Evolutionary conservation across 2,888 invertebrate genomes (phyloP).

Genomic region (Crocallis elinguaria): DNA sequence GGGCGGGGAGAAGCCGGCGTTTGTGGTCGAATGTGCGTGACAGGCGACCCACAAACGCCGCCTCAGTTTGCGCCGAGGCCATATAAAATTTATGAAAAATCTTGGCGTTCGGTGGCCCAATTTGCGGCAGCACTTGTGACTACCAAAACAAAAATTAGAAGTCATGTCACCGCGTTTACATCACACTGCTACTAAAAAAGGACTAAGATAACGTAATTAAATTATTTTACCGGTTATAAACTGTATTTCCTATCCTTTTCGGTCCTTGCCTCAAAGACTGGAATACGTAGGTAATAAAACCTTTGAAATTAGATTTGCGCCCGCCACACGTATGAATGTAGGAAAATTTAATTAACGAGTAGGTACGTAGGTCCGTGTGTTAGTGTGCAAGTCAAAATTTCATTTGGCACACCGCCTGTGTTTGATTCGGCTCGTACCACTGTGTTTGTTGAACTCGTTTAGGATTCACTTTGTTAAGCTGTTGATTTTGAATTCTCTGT

Average conservation of each 20-base stretch:
- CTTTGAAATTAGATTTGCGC: slow-evolving; percentile 50
- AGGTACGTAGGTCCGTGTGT: slow-evolving; percentile 16
- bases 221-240: too few relatives aligned
- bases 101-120: too few relatives aligned
- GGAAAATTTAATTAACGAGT: slow-evolving; percentile 52
- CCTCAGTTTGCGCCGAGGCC: too few relatives aligned
- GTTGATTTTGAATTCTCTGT: slow-evolving; percentile 10
- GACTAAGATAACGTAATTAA: background rate
- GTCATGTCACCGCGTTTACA: too few relatives aligned
- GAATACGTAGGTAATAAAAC: slow-evolving; percentile 46
- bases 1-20: too few relatives aligned
- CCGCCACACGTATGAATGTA: slow-evolving; percentile 40
- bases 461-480: slow-evolving; percentile 44
- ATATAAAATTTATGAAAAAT: too few relatives aligned
- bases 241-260: slow-evolving; percentile 5
- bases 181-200: too few relatives aligned
- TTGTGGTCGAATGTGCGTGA: too few relatives aligned
- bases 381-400: slow-evolving; percentile 44
- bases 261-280: slow-evolving; percentile 4
- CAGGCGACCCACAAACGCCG: too few relatives aligned
- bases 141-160: too few relatives aligned
- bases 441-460: slow-evolving; percentile 39
- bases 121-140: too few relatives aligned
- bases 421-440: slow-evolving; percentile 37
- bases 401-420: slow-evolving; percentile 40